phyloP scores from a whole-genome alignment of 2,888 invertebrate species.

The Meliscaeva auricollis region DNA sequence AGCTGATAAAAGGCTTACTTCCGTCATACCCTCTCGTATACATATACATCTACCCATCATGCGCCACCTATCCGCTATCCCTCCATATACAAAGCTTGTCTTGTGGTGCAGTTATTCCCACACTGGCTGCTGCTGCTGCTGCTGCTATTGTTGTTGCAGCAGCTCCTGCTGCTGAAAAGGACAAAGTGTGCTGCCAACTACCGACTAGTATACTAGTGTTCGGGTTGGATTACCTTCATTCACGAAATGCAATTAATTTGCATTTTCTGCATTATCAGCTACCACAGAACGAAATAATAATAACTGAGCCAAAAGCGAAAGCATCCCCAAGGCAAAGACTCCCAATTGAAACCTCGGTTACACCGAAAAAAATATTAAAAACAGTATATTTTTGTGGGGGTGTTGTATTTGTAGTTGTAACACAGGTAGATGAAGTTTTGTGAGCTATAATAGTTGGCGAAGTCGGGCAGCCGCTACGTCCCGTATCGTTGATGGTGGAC shows the following conservation, averaged over 20 bases:
- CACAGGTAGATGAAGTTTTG: conserved; percentile 24
- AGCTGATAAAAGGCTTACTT: conserved; percentile 71
- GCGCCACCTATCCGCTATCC: background rate
- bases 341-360: conserved; percentile 43
- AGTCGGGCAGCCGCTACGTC: background rate
- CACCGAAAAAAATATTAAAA: conserved; percentile 58
- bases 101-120: conserved; percentile 58
- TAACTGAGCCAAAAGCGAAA: conserved; percentile 67
- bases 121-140: background rate
- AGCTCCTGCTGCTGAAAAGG: background rate
- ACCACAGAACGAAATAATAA: conserved; percentile 75
- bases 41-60: background rate
- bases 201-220: conserved; percentile 57
- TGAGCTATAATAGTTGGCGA: conserved; percentile 2
- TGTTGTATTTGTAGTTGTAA: conserved; percentile 12
- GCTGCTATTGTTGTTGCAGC: background rate
- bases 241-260: conserved; percentile 75
- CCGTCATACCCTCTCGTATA: conserved; percentile 25
- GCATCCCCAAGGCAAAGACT: conserved; percentile 49
- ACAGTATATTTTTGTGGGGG: background rate
- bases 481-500: conserved; percentile 17
- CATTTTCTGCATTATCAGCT: conserved; percentile 76
- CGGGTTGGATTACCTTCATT: conserved; percentile 75
- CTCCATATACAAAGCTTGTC: conserved; percentile 45
- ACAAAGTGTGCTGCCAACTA: conserved; percentile 53